Percentiles rank a stretch among this genome's conserved stretches.
phyloP scores from a whole-genome alignment of 1,140 invertebrate genomes.

The Eupristina koningsbergeri region DNA sequence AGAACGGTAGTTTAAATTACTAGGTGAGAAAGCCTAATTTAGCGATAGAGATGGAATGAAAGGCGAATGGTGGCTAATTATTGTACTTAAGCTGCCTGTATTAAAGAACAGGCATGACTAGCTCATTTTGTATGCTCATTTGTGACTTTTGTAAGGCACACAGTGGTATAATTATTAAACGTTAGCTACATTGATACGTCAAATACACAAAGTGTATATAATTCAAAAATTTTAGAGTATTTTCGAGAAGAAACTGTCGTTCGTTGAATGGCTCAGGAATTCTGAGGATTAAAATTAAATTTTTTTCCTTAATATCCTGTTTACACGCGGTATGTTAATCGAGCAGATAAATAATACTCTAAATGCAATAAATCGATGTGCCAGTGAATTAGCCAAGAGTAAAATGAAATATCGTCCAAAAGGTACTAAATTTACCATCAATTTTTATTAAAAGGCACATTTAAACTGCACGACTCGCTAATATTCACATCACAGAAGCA shows the following conservation, averaged over 20 bases:
- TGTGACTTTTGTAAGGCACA: conserved; percentile 4
- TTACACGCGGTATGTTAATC: conserved; percentile 1
- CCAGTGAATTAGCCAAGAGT: not conserved
- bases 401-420: not conserved
- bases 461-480: no score
- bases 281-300: not conserved
- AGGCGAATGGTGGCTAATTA: not conserved
- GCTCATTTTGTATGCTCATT: not conserved
- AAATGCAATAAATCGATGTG: not conserved
- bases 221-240: not conserved
- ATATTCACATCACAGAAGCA: conserved; percentile 15
- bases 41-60: not conserved
- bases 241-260: not conserved
- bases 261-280: not conserved
- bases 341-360: not conserved
- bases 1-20: conserved; percentile 18
- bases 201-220: not conserved
- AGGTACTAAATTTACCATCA: not conserved
- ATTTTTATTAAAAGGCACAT: conserved; percentile 1
- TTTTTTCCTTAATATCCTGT: not conserved
- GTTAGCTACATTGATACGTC: not conserved
- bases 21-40: conserved; percentile 18
- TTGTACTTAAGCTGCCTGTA: conserved; percentile 1
- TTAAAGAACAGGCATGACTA: not conserved
- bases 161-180: conserved; percentile 6